phyloP scores from a whole-genome alignment of 1,140 invertebrate genomes.

The Berghia stephanieae region DNA sequence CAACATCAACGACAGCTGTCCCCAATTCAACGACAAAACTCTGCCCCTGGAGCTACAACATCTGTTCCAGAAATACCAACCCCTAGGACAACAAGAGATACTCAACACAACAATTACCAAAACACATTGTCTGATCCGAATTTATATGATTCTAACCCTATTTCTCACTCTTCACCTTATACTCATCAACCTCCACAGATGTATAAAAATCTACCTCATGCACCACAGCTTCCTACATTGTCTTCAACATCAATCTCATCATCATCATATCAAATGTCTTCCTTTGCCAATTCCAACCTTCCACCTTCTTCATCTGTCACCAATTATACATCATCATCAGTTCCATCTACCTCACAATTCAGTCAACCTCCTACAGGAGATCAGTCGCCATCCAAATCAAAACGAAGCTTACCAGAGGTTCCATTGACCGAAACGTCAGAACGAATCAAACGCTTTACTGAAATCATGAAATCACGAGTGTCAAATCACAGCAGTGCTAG shows the following conservation, averaged over 20 bases:
- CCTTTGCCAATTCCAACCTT: not conserved
- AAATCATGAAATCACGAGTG: conserved; percentile 40
- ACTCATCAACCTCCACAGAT: not conserved
- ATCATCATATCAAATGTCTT: not conserved
- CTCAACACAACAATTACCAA: no score
- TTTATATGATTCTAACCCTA: no score
- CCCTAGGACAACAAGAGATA: conserved; percentile 8
- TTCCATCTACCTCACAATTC: not conserved
- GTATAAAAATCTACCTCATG: no score
- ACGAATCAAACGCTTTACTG: conserved; percentile 43
- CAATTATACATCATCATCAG: not conserved
- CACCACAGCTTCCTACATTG: no score
- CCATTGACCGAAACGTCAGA: conserved; percentile 36
- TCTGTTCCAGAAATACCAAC: no score
- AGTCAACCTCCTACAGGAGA: conserved; percentile 2
- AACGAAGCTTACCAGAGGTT: conserved; percentile 37
- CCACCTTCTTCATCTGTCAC: not conserved
- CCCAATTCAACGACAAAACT: not conserved
- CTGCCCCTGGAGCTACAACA: no score
- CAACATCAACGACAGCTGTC: not conserved
- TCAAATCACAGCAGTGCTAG: not conserved
- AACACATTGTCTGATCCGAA: no score
- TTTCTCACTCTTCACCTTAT: not conserved
- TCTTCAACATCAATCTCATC: not conserved
- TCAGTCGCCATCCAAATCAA: conserved; percentile 31